A percentile compares a stretch with the other conserved stretches of the same genome.
Evolutionary conservation across 2,797 vertebrate species (phyloP).

Genomic region (Coregonus ussuriensis): DNA sequence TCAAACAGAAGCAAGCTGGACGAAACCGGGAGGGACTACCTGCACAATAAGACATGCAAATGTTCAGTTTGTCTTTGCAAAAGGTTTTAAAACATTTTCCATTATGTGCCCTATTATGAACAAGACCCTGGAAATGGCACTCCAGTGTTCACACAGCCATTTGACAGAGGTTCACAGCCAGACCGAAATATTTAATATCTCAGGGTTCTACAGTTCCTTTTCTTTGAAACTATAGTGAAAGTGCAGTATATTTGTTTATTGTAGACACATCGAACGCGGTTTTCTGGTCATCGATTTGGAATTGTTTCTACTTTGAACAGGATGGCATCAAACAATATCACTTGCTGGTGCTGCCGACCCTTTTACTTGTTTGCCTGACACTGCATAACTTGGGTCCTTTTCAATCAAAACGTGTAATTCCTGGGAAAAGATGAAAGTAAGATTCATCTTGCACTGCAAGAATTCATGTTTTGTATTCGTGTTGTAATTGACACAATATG

Average conservation of each 20-base stretch:
- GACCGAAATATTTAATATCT: constrained; percentile 54
- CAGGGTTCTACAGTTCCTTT: constrained; percentile 64
- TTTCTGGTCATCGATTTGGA: constrained; percentile 20
- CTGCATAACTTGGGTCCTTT: constrained; percentile 16
- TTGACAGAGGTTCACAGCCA: constrained; percentile 1
- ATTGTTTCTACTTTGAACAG: constrained; percentile 17
- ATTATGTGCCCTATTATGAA: neutral
- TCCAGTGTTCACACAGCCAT: constrained; percentile 26
- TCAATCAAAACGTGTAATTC: constrained; percentile 18
- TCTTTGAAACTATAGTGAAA: neutral
- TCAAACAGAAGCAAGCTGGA: neutral
- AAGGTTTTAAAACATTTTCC: neutral
- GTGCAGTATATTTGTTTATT: constrained; percentile 26
- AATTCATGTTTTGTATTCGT: constrained; percentile 26
- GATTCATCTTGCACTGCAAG: neutral
- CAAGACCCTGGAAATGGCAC: constrained; percentile 22
- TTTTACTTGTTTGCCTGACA: constrained; percentile 10
- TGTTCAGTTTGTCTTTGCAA: neutral
- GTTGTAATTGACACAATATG: constrained; percentile 34
- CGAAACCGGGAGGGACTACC: neutral
- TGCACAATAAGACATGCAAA: too few species aligned
- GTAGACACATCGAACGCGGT: constrained; percentile 25
- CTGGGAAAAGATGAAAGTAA: too few species aligned
- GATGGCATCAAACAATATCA: constrained; percentile 30
- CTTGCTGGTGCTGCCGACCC: constrained; percentile 16